phyloP scores from a whole-genome alignment of 2,888 invertebrate species.

The Caenorhabditis imperialis region DNA sequence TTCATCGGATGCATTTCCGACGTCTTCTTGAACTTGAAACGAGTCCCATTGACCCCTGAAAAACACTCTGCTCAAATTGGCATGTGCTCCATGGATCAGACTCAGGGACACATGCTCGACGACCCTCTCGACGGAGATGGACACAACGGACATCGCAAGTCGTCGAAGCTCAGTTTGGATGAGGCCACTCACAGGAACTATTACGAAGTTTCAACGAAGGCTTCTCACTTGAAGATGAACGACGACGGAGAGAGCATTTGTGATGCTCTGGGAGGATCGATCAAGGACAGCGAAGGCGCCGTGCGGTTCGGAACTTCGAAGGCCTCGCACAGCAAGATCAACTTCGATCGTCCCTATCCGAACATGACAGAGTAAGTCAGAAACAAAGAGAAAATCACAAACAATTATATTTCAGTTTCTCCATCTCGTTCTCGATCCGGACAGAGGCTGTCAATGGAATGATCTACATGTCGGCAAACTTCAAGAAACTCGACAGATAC shows the following conservation, averaged over 20 bases:
- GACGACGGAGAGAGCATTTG: constrained; percentile 10
- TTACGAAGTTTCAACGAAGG: constrained; percentile 46
- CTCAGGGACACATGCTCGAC: constrained; percentile 34
- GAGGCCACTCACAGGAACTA: constrained; percentile 50
- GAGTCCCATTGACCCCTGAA: constrained; percentile 69
- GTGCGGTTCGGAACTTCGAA: constrained; percentile 60
- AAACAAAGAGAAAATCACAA: no score
- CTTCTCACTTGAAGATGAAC: constrained; percentile 24
- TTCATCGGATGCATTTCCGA: constrained; percentile 80
- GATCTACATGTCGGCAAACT: constrained; percentile 77
- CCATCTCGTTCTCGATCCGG: constrained; percentile 64
- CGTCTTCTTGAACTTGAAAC: constrained; percentile 75
- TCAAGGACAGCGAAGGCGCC: constrained; percentile 40
- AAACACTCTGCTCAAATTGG: constrained; percentile 74
- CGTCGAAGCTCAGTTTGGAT: constrained; percentile 51
- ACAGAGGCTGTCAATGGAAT: constrained; percentile 69
- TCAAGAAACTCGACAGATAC: constrained; percentile 75
- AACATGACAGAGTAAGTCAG: constrained; percentile 68
- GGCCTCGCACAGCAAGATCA: constrained; percentile 70
- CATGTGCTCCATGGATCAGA: constrained; percentile 61
- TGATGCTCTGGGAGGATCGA: not conserved
- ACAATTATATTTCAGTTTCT: constrained; percentile 71
- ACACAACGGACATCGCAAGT: constrained; percentile 50
- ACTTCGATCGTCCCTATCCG: constrained; percentile 69
- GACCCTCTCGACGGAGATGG: constrained; percentile 60